phyloP scores from a whole-genome alignment of 2,797 vertebrate species.

The Triplophysa bombifrons region DNA sequence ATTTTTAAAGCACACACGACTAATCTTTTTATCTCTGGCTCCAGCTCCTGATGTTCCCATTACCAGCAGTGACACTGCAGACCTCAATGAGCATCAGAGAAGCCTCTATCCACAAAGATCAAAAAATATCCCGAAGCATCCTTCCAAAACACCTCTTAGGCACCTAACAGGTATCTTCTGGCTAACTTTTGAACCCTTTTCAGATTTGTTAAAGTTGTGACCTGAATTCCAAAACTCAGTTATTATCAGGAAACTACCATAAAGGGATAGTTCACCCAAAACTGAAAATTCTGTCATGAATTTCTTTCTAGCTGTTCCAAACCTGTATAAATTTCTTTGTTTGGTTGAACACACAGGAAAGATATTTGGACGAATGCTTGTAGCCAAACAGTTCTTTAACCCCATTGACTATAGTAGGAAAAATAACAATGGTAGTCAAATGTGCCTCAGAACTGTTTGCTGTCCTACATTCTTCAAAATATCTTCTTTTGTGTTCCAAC shows the following conservation, averaged over 20 bases:
- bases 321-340: too few species aligned
- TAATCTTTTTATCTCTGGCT: background rate
- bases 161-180: conserved; percentile 67
- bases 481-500: too few species aligned
- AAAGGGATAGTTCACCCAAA: too few species aligned
- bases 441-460: too few species aligned
- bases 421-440: too few species aligned
- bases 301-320: too few species aligned
- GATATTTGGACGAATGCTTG: too few species aligned
- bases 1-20: background rate
- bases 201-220: background rate
- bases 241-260: background rate
- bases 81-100: conserved; percentile 7
- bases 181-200: background rate
- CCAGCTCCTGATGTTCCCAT: conserved; percentile 17
- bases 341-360: too few species aligned
- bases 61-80: conserved; percentile 43
- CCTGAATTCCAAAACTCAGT: background rate
- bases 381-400: too few species aligned
- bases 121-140: conserved; percentile 22
- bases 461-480: too few species aligned
- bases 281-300: too few species aligned
- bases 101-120: conserved; percentile 19
- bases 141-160: conserved; percentile 47
- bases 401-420: too few species aligned